phyloP scores from a whole-genome alignment of 2,888 invertebrate species.

The Parnassius mnemosyne region DNA sequence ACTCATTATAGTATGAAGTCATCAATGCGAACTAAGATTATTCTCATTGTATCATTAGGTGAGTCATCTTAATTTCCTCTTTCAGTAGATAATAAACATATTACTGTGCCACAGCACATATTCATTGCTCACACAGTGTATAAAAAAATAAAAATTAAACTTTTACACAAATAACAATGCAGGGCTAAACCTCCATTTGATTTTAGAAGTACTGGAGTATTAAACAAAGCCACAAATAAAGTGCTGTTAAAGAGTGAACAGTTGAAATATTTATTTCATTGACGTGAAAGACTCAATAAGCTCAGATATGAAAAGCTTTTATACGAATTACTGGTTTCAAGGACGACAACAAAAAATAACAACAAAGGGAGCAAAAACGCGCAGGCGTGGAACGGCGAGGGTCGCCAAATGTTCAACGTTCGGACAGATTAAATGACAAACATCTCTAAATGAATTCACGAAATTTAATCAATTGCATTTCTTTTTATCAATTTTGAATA shows the following conservation, averaged over 20 bases:
- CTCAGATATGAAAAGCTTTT: conserved; percentile 20
- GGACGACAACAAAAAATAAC: conserved; percentile 55
- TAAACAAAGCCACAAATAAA: background rate
- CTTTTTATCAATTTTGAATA: too few relatives aligned
- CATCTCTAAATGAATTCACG: background rate
- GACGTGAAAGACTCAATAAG: conserved; percentile 8
- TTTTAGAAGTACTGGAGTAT: too few relatives aligned
- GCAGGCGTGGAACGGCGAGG: conserved; percentile 43
- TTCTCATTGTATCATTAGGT: too few relatives aligned
- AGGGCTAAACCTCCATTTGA: too few relatives aligned
- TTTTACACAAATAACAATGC: too few relatives aligned
- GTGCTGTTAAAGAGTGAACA: background rate
- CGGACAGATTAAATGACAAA: conserved; percentile 8
- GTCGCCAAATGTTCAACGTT: conserved; percentile 8
- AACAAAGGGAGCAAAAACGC: conserved; percentile 52
- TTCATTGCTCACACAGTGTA: too few relatives aligned
- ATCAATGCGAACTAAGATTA: too few relatives aligned
- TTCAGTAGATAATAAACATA: too few relatives aligned
- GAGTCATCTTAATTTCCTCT: too few relatives aligned
- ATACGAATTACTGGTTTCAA: conserved; percentile 23
- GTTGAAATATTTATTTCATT: conserved; percentile 16
- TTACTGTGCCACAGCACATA: too few relatives aligned
- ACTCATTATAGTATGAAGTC: too few relatives aligned
- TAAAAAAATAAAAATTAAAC: too few relatives aligned
- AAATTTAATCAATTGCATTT: background rate